A percentile compares a stretch with the other conserved stretches of the same genome.
Evolutionary conservation across 2,113 vertebrate species (phyloP).

Genomic region (Dromiciops gliroides): DNA sequence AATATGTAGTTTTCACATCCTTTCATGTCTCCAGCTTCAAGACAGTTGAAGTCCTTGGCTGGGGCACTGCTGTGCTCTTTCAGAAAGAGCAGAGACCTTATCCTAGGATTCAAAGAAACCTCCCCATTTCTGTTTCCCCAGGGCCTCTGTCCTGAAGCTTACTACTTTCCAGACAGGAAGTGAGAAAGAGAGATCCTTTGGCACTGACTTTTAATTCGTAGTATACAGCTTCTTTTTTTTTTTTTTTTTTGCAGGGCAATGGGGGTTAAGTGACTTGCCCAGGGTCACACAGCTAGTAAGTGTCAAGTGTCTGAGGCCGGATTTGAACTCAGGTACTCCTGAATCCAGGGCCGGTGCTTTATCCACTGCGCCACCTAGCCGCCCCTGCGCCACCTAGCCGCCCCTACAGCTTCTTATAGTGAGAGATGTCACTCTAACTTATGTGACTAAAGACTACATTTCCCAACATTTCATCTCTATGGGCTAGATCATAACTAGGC

Average conservation of each 20-base stretch:
- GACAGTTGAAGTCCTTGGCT: background rate
- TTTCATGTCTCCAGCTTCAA: background rate
- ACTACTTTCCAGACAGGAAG: background rate
- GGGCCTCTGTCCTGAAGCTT: background rate
- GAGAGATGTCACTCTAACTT: background rate
- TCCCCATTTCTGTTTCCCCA: background rate
- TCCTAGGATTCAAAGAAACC: background rate
- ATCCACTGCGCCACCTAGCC: no score
- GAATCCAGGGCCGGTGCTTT: no score
- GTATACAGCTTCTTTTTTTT: background rate
- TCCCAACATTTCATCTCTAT: background rate
- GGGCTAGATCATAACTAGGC: background rate
- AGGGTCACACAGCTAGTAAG: no score
- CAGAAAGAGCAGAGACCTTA: background rate
- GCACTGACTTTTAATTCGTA: background rate
- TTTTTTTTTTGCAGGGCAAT: no score
- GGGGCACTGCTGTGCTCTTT: background rate
- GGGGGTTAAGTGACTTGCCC: no score
- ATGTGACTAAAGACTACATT: background rate
- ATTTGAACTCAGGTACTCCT: no score
- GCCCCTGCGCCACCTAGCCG: no score
- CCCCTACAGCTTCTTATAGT: background rate
- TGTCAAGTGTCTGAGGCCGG: no score
- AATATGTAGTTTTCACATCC: background rate
- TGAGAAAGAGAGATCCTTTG: background rate